Evolutionary conservation across 2,797 vertebrate genomes (phyloP).

Genomic region (Catamblyrhynchus diadema): DNA sequence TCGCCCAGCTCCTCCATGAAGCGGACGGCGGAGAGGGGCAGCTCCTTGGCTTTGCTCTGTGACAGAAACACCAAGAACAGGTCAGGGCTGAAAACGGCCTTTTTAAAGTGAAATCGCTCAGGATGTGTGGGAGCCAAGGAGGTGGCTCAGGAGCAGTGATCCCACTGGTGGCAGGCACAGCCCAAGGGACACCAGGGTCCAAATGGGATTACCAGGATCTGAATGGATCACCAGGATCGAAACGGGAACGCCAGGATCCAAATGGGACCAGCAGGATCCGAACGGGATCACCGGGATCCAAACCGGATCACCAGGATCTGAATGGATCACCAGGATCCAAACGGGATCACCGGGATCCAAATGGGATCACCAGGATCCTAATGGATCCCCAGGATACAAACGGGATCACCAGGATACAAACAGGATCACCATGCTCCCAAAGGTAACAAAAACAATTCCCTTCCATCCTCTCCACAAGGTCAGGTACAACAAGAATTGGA

Average conservation of each 20-base stretch:
- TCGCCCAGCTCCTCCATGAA: constrained; percentile 99
- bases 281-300: not conserved
- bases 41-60: constrained; percentile 94
- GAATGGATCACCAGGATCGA: accelerated
- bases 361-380: accelerated
- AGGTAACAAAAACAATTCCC: not conserved
- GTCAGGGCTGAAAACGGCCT: not conserved
- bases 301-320: accelerated
- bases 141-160: accelerated
- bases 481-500: not conserved
- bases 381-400: not conserved
- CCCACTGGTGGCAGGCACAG: not conserved
- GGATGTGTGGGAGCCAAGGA: not conserved
- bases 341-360: accelerated
- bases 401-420: not conserved
- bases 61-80: not conserved
- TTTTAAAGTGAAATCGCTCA: not conserved
- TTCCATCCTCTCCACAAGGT: not conserved
- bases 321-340: not conserved
- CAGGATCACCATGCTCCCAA: not conserved
- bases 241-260: not conserved
- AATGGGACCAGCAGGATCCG: no score
- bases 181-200: not conserved
- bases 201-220: not conserved
- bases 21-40: constrained; percentile 93